Evolutionary conservation across 2,113 vertebrate genomes (phyloP).

Genomic region (Nicator chloris): DNA sequence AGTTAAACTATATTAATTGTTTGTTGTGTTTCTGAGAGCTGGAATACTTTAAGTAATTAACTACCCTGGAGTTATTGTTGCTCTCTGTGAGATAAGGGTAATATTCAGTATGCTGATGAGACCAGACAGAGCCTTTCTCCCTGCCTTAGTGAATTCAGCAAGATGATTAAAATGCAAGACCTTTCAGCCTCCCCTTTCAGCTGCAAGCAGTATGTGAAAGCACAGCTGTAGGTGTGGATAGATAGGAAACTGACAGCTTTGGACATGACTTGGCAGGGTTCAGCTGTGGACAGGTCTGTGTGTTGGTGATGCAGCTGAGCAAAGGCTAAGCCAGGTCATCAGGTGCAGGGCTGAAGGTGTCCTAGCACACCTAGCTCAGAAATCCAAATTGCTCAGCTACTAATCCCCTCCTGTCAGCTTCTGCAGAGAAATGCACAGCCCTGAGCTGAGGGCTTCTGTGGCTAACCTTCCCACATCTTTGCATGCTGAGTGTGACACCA

Average conservation of each 20-base stretch:
- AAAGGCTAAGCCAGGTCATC: neutral
- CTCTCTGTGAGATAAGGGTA: neutral
- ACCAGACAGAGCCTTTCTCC: neutral
- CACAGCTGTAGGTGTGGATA: neutral
- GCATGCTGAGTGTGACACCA: neutral
- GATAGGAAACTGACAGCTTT: neutral
- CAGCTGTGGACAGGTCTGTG: neutral
- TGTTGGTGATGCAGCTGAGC: neutral
- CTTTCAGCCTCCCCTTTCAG: neutral
- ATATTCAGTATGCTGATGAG: neutral
- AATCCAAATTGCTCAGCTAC: neutral
- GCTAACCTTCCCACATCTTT: neutral
- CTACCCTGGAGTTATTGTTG: neutral
- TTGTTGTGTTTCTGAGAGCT: neutral
- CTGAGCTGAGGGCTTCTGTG: rapidly evolving
- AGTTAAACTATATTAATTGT: slow-evolving; percentile 44
- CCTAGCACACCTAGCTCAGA: neutral
- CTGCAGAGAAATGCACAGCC: neutral
- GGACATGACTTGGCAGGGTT: neutral
- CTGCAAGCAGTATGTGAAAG: neutral
- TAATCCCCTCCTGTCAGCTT: neutral
- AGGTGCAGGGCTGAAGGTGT: neutral
- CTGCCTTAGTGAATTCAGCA: neutral
- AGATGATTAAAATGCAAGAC: neutral
- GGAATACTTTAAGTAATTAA: slow-evolving; percentile 27